Base-by-base conservation (phyloP, 2,797 vertebrate species). In the Eulemur mongoz region DNA sequence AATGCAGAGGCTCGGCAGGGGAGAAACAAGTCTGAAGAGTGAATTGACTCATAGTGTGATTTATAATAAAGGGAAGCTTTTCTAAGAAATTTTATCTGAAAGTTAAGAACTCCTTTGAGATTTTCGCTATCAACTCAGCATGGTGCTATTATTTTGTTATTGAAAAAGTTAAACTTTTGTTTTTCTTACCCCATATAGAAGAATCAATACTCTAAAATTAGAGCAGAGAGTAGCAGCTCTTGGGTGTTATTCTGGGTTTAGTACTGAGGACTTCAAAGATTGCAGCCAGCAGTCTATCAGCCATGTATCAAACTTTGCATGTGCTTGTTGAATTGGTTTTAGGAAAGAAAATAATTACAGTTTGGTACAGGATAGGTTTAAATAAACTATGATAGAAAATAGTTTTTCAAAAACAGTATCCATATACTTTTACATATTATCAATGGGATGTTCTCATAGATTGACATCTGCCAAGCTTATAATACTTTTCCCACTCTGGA, bases 141-240 rank as follows among this genome's bases (percentile, higher is more conserved):
- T 85, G 89, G 32, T 75, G 70, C 94, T 96, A 87, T 93, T 96
- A 96, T 97, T 97, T 96, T 90, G 91, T 87, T 97, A 97, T 50
- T 67, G 85, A 95, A 82, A 94, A 88, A 92, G 78, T 97, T 96
- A 89, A 86, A 94, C 70, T 96, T 97, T 95, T 96, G 32, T 93
- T 96, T 97, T 94, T 91, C 86, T 75, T 97, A 89, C n/a, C 43
- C 67, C 50, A 83, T 79, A 89, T 32, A 73, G 83, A 79, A 50
- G 84, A 96, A 95, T 91, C 92, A 73, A 87, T 87, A 93, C 70
- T 69, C 89, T 96, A 92, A 97, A 94, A 93, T 63, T 95, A 89
- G 61, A 83, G 48, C 30, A 38, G 52, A 79, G 61, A 88, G 61
- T 7, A 93, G 85, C 2, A 20, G 52, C 43, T 81, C 70, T 92